Evolutionary conservation across 2,797 vertebrate species (phyloP), one percentile per base, ranked within the genome.

Genomic region (Karalla daura): DNA sequence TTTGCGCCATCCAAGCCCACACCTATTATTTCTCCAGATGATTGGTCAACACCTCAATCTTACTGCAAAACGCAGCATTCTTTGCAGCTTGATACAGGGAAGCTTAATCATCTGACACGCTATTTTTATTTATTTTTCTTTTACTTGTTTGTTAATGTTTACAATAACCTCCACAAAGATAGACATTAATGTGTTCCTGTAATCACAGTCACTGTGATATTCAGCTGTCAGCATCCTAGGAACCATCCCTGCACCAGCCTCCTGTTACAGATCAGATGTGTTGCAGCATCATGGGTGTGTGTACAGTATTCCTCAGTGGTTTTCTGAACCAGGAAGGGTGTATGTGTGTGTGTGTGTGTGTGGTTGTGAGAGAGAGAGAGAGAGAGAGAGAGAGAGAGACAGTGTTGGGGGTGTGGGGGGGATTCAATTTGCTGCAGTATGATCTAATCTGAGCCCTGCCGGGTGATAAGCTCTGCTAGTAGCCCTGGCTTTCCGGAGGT

Each of bases 361-460:
- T n/a, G n/a, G n/a, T n/a, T n/a, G n/a, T n/a, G n/a, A n/a, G n/a
- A n/a, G n/a, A n/a, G n/a, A n/a, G n/a, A n/a, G n/a, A n/a, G n/a
- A n/a, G n/a, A n/a, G n/a, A n/a, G n/a, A n/a, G n/a, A n/a, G n/a
- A n/a, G n/a, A n/a, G n/a, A n/a, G n/a, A n/a, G n/a, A n/a, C n/a
- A n/a, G n/a, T n/a, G n/a, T n/a, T n/a, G n/a, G 21, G 28, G 67
- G 61, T 72, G 80, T 68, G 73, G 80, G 75, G 75, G 60, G 80
- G 84, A 85, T 93, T 91, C 82, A 82, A 90, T 93, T 94, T 93
- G 87, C 86, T 91, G 86, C 88, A 86, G 85, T 75, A 71, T 90
- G 91, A 93, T 93, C 88, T 93, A 92, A 94, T 93, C 91, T 86
- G 67, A 86, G 78, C 81, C 85, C 75, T 86, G 83, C 71, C 52